Evolutionary conservation across 1,140 invertebrate genomes (phyloP).

Genomic region (Aleiodes sp.): DNA sequence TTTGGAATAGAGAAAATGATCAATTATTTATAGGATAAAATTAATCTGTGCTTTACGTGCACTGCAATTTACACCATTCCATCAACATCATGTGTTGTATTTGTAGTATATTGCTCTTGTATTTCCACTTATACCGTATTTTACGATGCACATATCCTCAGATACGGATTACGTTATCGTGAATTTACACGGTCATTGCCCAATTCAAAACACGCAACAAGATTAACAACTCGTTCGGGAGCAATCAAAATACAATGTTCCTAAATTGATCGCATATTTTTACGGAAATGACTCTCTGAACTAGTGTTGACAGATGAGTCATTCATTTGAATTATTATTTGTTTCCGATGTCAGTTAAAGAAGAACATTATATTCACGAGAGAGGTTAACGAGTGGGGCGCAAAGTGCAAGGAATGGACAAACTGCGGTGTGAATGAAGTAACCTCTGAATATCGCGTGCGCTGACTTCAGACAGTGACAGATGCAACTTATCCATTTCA

Average conservation of each 20-base stretch:
- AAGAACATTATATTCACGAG: no score
- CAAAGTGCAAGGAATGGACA: no score
- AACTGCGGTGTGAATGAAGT: no score
- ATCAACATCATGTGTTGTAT: slow-evolving; percentile 38
- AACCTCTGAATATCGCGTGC: no score
- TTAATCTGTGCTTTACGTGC: slow-evolving; percentile 44
- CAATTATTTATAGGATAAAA: slow-evolving; percentile 29
- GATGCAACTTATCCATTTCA: no score
- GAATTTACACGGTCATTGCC: background rate
- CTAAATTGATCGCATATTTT: background rate
- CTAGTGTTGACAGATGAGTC: no score
- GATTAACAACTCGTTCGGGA: slow-evolving; percentile 13
- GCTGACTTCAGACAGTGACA: no score
- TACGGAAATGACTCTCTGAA: no score
- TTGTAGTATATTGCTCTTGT: background rate
- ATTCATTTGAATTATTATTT: no score
- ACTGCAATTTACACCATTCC: slow-evolving; percentile 39
- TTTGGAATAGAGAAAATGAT: background rate
- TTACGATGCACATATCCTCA: background rate
- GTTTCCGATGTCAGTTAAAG: no score
- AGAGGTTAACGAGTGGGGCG: no score
- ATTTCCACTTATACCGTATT: slow-evolving; percentile 17
- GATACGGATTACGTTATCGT: background rate
- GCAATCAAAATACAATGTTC: background rate
- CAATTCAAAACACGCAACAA: background rate